Evolutionary conservation across 1,140 invertebrate genomes (phyloP).

Genomic region (Listronotus oregonensis): DNA sequence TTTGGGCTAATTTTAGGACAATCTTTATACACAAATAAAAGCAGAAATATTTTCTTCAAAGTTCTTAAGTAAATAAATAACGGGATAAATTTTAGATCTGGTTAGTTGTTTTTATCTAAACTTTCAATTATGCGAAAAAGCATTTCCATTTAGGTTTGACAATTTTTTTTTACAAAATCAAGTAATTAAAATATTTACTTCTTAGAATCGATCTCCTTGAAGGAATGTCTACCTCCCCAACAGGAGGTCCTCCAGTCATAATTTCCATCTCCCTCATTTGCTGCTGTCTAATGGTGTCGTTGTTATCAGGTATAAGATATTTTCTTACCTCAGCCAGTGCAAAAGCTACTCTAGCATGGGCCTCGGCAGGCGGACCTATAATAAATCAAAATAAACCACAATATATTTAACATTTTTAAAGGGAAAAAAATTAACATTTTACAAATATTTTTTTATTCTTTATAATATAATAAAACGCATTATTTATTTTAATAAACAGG

Average conservation of each 20-base stretch:
- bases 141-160: not conserved
- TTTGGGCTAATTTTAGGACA: no score
- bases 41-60: no score
- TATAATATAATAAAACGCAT: no score
- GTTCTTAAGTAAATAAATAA: no score
- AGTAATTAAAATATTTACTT: conserved; percentile 21
- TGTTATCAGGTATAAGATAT: conserved; percentile 68
- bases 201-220: conserved; percentile 24
- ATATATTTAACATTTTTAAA: no score
- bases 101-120: no score
- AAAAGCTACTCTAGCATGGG: conserved; percentile 87
- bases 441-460: no score
- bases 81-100: no score
- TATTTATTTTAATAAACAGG: no score
- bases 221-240: conserved; percentile 34
- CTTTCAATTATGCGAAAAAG: no score
- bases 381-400: not conserved
- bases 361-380: conserved; percentile 84
- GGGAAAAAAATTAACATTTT: no score
- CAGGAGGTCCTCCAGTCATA: conserved; percentile 58
- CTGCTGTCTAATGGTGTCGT: conserved; percentile 84
- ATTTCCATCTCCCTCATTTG: conserved; percentile 86
- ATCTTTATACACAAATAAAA: no score
- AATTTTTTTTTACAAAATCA: not conserved
- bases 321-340: conserved; percentile 76